A percentile compares a stretch with the other conserved stretches of the same genome.
These are phyloP conservation scores for Motacilla tschutschensis DNA, from an alignment of 2,113 vertebrate species.

Conservation along the genomic window DNA sequence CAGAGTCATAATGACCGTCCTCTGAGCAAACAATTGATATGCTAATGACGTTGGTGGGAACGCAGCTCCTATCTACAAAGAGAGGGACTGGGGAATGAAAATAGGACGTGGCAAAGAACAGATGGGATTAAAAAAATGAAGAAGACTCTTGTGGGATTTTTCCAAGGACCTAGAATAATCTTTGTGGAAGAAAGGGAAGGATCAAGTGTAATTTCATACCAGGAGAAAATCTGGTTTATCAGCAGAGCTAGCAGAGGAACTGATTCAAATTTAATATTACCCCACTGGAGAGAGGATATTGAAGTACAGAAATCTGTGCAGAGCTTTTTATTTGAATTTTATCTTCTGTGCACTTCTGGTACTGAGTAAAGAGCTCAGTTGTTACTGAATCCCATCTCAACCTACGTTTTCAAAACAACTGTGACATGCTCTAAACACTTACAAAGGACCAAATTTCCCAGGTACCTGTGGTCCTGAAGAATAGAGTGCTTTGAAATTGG, in stretches of 20 bases:
- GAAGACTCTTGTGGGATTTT: neutral
- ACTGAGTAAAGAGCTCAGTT: neutral
- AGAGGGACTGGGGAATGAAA: constrained; percentile 14
- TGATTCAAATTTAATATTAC: neutral
- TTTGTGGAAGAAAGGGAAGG: neutral
- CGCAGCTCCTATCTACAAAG: constrained; percentile 36
- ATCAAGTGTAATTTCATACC: neutral
- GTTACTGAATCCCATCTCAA: neutral
- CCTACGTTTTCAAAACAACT: neutral
- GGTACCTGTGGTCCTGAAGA: neutral
- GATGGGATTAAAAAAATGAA: neutral
- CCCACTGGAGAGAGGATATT: neutral
- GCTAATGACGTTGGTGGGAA: constrained; percentile 52
- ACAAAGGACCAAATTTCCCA: neutral
- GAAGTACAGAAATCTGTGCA: neutral
- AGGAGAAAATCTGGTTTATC: neutral
- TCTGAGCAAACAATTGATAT: constrained; percentile 60
- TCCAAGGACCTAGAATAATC: constrained; percentile 3
- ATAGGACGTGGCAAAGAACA: constrained; percentile 19
- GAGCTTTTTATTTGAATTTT: neutral
- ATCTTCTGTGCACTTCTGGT: neutral
- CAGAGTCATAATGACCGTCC: constrained; percentile 56
- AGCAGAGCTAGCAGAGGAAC: neutral
- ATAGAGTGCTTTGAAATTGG: neutral
- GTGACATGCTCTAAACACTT: rapidly evolving